phyloP scores from a whole-genome alignment of 2,888 invertebrate species.

The Venusia cambrica region DNA sequence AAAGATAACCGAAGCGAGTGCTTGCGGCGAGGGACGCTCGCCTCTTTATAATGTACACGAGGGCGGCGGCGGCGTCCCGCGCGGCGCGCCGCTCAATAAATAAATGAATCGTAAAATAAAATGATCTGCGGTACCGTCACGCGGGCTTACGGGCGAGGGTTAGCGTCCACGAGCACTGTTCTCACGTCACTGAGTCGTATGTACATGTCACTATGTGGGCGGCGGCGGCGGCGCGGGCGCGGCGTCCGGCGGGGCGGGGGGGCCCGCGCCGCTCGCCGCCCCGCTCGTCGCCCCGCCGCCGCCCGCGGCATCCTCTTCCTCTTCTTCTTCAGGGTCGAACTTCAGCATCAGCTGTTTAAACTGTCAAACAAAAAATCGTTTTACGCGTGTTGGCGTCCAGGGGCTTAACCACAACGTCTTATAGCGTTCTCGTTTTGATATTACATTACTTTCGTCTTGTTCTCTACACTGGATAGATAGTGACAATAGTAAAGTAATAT shows the following conservation, averaged over 20 bases:
- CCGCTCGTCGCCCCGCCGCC: conserved; percentile 65
- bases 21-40: conserved; percentile 30
- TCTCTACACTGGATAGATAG: no score
- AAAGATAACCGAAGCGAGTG: conserved; percentile 41
- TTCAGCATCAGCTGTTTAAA: conserved; percentile 93
- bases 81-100: conserved; percentile 41
- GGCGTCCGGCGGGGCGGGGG: conserved; percentile 20
- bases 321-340: conserved; percentile 89
- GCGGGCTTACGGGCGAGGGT: conserved; percentile 18
- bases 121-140: conserved; percentile 17
- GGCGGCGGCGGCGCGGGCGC: conserved; percentile 38
- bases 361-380: conserved; percentile 70
- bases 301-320: conserved; percentile 82
- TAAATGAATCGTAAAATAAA: conserved; percentile 39
- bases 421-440: no score
- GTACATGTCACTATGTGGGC: conserved; percentile 41
- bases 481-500: no score
- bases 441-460: no score
- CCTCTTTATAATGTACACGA: conserved; percentile 35
- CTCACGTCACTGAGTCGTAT: conserved; percentile 16
- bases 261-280: conserved; percentile 78
- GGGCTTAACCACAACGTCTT: no score
- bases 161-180: conserved; percentile 22
- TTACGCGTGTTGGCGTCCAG: no score
- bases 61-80: conserved; percentile 28